Evolutionary conservation across 2,888 invertebrate genomes (phyloP), one percentile per base, ranked within the genome.

Genomic region (Mythimna pallens): DNA sequence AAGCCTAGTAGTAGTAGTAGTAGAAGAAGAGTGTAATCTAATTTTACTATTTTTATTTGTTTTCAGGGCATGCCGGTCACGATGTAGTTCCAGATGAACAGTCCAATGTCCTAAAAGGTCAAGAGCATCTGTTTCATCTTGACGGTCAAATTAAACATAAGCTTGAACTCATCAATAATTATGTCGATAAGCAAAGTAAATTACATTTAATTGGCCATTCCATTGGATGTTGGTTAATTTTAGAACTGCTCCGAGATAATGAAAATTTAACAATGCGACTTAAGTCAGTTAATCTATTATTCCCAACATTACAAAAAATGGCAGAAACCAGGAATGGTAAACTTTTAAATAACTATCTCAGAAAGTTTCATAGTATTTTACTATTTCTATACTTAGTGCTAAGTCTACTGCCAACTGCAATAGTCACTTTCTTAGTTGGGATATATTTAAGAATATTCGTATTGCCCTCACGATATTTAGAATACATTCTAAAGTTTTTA

Each of bases 141-240:
- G 94, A 97, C 77, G 99, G 98, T 47, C 99, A 99, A 96, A 92
- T 98, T 67, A 90, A 97, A 71, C 98, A 98, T 92, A 99, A 99
- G 95, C 96, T 98, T 63, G 97, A 97, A 72, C 98, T 99, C 89
- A 97, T 99, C 72, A 96, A 97, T 84, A 97, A 97, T 83, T 97
- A 97, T 89, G 96, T 99, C 80, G 98, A 98, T 70, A 92, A 96
- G 80, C 96, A 97, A 88, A 97, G 97, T n/a, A 97, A 97, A 90
- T 92, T 99, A 57, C 98, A 98, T 92, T 93, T 99, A 55, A 97
- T 99, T 84, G 99, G 98, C 3, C 99, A 99, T 96, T 99, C 99
- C 0, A 98, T 99, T 88, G 99, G 99, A 6, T 97, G 98, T 68
- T 98, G 99, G 97, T 97, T 99, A 88, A 97, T 97, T 78, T 90